A percentile compares a stretch with the other conserved stretches of the same genome.
Conservation (phyloP, 2,888 invertebrate species). For the Habrosyne pyritoides region DNA sequence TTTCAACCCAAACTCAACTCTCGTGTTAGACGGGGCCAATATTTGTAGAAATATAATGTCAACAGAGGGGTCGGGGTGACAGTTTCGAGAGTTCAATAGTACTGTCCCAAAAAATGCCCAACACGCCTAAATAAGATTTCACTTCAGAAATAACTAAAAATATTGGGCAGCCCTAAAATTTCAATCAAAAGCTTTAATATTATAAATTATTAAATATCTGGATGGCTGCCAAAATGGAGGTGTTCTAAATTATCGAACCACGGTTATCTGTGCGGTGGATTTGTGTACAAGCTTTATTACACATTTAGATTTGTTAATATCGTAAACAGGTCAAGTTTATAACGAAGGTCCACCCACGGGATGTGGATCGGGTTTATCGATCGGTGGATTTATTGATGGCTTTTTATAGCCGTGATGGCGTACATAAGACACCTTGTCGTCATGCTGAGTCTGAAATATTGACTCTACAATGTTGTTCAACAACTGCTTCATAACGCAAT, state of each 20-base stretch:
- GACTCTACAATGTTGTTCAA: background rate
- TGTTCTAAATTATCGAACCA: background rate
- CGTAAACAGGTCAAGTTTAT: conserved; percentile 1
- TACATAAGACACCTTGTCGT: too few species aligned
- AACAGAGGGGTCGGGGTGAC: too few species aligned
- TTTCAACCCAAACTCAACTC: too few species aligned
- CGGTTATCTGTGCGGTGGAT: conserved; percentile 1
- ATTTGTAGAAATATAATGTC: too few species aligned
- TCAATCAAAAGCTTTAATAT: background rate
- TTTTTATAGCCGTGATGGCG: background rate
- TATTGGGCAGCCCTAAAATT: background rate
- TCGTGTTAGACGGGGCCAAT: too few species aligned
- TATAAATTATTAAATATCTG: background rate
- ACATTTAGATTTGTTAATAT: background rate
- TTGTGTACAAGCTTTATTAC: conserved; percentile 1
- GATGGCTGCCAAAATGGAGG: background rate
- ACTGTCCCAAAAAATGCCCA: too few species aligned
- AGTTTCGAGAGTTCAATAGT: too few species aligned
- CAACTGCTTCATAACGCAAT: background rate
- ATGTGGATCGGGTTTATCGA: background rate
- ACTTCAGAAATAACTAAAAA: too few species aligned
- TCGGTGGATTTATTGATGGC: background rate
- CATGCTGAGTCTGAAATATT: background rate
- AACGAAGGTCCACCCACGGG: background rate
- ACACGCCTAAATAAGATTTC: too few species aligned